Base-by-base conservation (phyloP, 2,113 vertebrate genomes). In the Corythaixoides concolor region DNA sequence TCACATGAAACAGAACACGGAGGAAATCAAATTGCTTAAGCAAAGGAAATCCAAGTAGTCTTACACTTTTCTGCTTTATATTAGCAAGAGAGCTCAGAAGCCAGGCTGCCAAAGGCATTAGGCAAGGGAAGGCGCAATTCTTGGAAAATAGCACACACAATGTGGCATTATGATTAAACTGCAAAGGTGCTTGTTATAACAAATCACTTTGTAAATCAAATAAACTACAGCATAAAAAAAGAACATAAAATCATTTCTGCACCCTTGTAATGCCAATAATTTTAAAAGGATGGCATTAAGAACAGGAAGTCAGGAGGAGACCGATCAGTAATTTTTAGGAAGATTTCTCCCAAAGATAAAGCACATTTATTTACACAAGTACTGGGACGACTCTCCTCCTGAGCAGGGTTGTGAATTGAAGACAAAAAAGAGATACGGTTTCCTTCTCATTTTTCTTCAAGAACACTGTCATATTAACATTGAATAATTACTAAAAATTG, bases 401-500 rank as follows among this genome's bases (percentile, higher is more conserved):
- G 93, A 97, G 97, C 96, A 90, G 89, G 89, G 93, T 66, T 96
- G 92, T 47, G 96, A 97, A 97, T 70, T 81, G 95, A 94, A 97
- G 97, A 96, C 97, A 98, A 70, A 85, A 90, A 41, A 90, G 96
- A 97, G 97, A 96, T 96, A 93, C 0, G 0, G 60, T 97, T 96
- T 92, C 95, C 93, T 97, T 96, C 96, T 98, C 97, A 93, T 98
- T 98, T 98, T 97, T 97, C 98, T 97, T 98, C 97, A 91, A 94
- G 97, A 97, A 97, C 91, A 53, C 93, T 97, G 96, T 97, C 98
- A 97, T 97, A 98, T 98, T 98, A 98, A 97, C 97, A 97, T 93
- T 93, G 97, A 98, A 97, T 98, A 97, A 98, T 98, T 98, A 97
- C 97, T 90, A 97, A 98, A 98, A 98, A 98, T 81, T 79, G 96